A percentile compares a stretch with the other conserved stretches of the same genome.
Conservation (phyloP, 2,888 invertebrate species). For the Arge pagana region DNA sequence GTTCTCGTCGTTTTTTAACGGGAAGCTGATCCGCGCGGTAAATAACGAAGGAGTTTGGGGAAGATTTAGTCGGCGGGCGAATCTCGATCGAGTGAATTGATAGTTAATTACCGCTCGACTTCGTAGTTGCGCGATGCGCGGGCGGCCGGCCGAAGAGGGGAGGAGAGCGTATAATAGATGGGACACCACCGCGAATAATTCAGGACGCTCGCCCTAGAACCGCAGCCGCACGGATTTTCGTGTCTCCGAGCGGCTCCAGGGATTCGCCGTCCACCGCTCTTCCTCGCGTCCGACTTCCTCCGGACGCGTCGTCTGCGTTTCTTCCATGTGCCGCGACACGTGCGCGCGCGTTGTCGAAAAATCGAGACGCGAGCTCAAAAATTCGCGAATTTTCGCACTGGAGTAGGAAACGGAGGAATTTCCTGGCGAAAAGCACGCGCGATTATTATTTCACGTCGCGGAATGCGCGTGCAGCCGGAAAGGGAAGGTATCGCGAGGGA, state of each 20-base stretch:
- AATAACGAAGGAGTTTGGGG: slow-evolving; percentile 21
- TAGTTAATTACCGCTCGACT: slow-evolving; percentile 49
- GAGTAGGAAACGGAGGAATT: too few relatives aligned
- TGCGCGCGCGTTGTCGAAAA: too few relatives aligned
- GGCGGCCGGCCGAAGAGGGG: slow-evolving; percentile 36
- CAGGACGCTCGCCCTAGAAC: slow-evolving; percentile 35
- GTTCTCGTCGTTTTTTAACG: slow-evolving; percentile 18
- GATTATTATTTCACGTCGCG: too few relatives aligned
- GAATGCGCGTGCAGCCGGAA: too few relatives aligned
- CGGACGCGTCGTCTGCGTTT: too few relatives aligned
- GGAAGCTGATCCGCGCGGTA: slow-evolving; percentile 18
- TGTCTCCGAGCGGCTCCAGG: slow-evolving; percentile 37
- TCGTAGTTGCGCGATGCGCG: slow-evolving; percentile 6
- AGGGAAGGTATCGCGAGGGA: too few relatives aligned
- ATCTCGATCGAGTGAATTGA: slow-evolving; percentile 51
- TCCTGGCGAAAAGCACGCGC: too few relatives aligned
- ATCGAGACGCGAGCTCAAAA: too few relatives aligned
- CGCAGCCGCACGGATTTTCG: slow-evolving; percentile 46
- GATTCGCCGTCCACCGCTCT: neutral
- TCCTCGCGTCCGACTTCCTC: neutral
- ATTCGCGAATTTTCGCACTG: too few relatives aligned
- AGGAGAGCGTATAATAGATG: slow-evolving; percentile 50
- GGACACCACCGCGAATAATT: slow-evolving; percentile 51
- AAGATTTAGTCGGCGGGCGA: slow-evolving; percentile 32
- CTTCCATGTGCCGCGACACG: too few relatives aligned